Evolutionary conservation across 2,113 vertebrate species (phyloP).

Genomic region (Cricetomys ansorgei): DNA sequence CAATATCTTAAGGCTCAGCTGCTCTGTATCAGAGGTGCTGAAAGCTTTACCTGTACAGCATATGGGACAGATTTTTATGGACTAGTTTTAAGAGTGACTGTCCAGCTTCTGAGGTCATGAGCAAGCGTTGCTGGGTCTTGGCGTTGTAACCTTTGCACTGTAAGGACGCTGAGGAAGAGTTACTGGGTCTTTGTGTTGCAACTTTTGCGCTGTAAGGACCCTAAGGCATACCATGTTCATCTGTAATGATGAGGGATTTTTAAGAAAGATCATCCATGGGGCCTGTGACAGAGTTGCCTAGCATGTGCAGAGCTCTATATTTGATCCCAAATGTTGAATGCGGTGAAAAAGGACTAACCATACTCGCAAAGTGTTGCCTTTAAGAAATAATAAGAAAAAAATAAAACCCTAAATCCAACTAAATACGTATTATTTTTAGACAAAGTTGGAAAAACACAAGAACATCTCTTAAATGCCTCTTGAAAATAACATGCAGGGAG

Average conservation of each 20-base stretch:
- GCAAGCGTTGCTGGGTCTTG: neutral
- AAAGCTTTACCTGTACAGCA: neutral
- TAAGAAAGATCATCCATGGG: neutral
- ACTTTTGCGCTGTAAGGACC: neutral
- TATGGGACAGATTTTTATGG: neutral
- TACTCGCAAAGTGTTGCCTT: neutral
- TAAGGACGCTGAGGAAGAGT: constrained; percentile 27
- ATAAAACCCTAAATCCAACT: neutral
- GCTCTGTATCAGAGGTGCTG: neutral
- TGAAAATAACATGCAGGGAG: neutral
- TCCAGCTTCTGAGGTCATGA: neutral
- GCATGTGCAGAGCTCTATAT: neutral
- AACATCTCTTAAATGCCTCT: neutral
- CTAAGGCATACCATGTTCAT: constrained; percentile 15
- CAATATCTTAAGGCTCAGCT: neutral
- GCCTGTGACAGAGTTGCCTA: neutral
- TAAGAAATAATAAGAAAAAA: constrained; percentile 10
- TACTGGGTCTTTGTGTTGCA: neutral
- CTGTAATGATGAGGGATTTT: neutral
- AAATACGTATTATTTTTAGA: neutral
- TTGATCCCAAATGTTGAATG: neutral
- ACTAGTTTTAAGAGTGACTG: neutral
- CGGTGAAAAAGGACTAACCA: neutral
- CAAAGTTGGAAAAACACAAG: neutral
- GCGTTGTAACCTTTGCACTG: neutral